Evolutionary conservation across 2,888 invertebrate species (phyloP).

Genomic region (Dryobotodes eremita): DNA sequence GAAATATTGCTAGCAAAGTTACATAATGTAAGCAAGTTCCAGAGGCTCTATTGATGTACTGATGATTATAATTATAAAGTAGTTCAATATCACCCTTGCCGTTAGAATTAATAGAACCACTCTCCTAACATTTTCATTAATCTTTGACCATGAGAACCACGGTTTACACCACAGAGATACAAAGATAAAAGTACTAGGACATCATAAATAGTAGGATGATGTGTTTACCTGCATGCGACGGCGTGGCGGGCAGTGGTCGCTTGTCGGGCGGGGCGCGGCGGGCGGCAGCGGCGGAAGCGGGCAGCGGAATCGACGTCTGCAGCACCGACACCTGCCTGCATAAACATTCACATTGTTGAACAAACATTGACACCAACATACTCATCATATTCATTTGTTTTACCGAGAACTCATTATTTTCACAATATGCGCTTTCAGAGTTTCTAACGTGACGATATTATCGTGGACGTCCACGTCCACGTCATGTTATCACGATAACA

Average conservation of each 20-base stretch:
- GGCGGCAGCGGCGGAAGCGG: conserved; percentile 94
- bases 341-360: conserved; percentile 37
- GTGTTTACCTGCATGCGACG: conserved; percentile 86
- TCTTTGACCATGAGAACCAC: not conserved
- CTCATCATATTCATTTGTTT: not conserved
- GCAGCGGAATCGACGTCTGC: conserved; percentile 95
- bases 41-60: no score
- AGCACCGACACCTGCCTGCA: conserved; percentile 93
- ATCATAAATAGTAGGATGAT: conserved; percentile 26
- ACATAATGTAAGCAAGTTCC: no score
- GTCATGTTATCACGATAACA: no score
- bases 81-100: no score
- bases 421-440: not conserved
- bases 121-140: conserved; percentile 9
- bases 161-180: not conserved
- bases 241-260: conserved; percentile 93
- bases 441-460: no score
- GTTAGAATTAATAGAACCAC: not conserved
- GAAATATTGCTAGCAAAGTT: no score
- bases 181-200: conserved; percentile 32
- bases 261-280: conserved; percentile 95
- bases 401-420: not conserved
- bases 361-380: conserved; percentile 24
- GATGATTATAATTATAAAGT: no score
- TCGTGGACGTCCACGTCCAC: no score